Percentiles rank a stretch among this genome's conserved stretches.
These are phyloP conservation scores for Agrypnus murinus DNA, from an alignment of 2,888 invertebrate species.

Conservation along the genomic window DNA sequence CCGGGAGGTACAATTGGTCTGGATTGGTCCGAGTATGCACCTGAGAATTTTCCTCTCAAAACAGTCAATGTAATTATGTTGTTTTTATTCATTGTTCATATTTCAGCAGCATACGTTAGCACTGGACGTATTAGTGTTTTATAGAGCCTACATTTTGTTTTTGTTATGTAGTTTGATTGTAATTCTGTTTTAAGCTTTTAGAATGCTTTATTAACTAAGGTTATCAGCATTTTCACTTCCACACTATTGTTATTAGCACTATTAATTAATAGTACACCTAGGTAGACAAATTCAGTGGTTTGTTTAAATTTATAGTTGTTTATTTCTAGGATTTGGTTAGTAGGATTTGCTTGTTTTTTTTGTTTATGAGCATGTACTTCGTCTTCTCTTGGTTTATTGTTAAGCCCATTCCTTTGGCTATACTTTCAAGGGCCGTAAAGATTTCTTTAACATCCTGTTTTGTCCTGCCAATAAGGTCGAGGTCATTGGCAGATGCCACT, in stretches of 20 bases:
- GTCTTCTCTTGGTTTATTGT: too few relatives aligned
- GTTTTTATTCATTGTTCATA: conserved; percentile 4
- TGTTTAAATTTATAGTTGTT: conserved; percentile 10
- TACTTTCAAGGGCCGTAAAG: too few relatives aligned
- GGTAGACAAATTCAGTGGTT: neutral
- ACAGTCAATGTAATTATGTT: conserved; percentile 3
- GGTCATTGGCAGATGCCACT: too few relatives aligned
- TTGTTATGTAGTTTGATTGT: neutral
- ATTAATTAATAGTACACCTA: conserved; percentile 12
- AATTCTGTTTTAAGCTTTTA: too few relatives aligned
- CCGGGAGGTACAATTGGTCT: too few relatives aligned
- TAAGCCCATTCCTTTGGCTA: too few relatives aligned
- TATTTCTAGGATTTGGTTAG: too few relatives aligned
- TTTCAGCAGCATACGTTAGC: neutral
- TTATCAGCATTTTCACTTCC: neutral
- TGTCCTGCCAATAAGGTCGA: too few relatives aligned
- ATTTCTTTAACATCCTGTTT: too few relatives aligned
- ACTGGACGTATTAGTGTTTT: conserved; percentile 14
- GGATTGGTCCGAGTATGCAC: neutral
- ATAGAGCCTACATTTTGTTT: conserved; percentile 16
- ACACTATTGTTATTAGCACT: conserved; percentile 7
- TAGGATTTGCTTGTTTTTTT: too few relatives aligned
- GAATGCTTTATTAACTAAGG: conserved; percentile 11
- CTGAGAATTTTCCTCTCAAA: conserved; percentile 12
- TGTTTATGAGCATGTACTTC: too few relatives aligned